Conservation (phyloP, 2,797 vertebrate genomes). For the Chelmon rostratus region DNA sequence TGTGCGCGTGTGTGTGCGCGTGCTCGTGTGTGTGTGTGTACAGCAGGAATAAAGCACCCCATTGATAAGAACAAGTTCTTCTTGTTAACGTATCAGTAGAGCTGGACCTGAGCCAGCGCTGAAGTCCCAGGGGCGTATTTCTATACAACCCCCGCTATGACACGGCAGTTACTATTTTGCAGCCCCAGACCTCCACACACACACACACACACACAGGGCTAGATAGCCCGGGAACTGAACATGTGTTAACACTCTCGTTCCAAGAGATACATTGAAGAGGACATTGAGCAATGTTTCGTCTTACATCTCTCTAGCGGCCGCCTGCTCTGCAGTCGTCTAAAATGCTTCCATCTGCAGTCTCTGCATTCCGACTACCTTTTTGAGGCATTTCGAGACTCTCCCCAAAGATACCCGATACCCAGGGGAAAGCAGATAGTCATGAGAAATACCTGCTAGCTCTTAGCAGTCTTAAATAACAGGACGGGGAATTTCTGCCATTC, state of each 20-base stretch:
- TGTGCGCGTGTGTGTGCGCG: conserved; percentile 31
- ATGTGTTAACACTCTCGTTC: conserved; percentile 81
- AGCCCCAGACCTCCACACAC: conserved; percentile 25
- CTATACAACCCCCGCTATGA: conserved; percentile 73
- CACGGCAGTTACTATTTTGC: conserved; percentile 69
- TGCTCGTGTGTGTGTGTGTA: conserved; percentile 60
- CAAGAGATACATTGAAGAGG: conserved; percentile 79
- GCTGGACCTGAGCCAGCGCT: conserved; percentile 75
- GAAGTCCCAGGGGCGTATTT: conserved; percentile 75
- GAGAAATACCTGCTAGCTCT: conserved; percentile 82
- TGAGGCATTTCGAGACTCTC: conserved; percentile 69
- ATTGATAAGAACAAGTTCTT: conserved; percentile 90
- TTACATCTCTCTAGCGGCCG: conserved; percentile 68
- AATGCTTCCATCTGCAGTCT: conserved; percentile 81
- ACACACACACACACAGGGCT: neutral
- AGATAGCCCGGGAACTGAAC: conserved; percentile 68
- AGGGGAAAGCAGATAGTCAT: conserved; percentile 82
- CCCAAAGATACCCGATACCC: conserved; percentile 76
- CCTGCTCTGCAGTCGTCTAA: conserved; percentile 69
- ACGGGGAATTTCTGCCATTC: conserved; percentile 72
- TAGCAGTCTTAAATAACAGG: conserved; percentile 75
- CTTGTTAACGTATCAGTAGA: conserved; percentile 86
- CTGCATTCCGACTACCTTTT: conserved; percentile 73
- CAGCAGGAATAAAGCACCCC: conserved; percentile 83
- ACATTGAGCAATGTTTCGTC: conserved; percentile 80